A percentile compares a stretch with the other conserved stretches of the same genome.
Conservation (phyloP, 2,113 vertebrate genomes). For the Natator depressus region DNA sequence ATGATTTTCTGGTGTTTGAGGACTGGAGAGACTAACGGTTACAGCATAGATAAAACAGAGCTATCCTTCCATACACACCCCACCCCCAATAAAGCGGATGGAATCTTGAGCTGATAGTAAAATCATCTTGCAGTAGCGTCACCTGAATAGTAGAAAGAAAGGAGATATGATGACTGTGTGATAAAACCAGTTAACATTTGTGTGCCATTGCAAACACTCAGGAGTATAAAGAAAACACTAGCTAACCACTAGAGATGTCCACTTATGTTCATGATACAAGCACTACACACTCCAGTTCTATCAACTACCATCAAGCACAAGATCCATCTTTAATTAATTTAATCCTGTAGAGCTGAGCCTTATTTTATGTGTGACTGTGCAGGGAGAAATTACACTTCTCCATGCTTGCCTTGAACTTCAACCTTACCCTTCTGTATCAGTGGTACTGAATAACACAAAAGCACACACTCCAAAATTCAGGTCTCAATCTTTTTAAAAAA, state of each 20-base stretch:
- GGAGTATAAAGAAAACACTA: slow-evolving; percentile 73
- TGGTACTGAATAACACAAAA: slow-evolving; percentile 75
- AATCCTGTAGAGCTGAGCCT: slow-evolving; percentile 73
- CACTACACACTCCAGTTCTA: slow-evolving; percentile 75
- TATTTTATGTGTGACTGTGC: slow-evolving; percentile 74
- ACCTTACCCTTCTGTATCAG: slow-evolving; percentile 70
- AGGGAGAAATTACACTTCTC: slow-evolving; percentile 74
- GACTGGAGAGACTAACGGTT: slow-evolving; percentile 28
- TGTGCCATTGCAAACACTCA: slow-evolving; percentile 69
- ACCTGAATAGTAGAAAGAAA: slow-evolving; percentile 65
- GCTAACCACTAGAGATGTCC: slow-evolving; percentile 75
- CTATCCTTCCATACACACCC: slow-evolving; percentile 21
- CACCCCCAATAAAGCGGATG: slow-evolving; percentile 60
- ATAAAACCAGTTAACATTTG: slow-evolving; percentile 74
- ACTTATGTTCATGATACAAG: slow-evolving; percentile 75
- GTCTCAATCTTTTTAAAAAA: background rate
- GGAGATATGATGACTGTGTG: slow-evolving; percentile 65
- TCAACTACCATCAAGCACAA: slow-evolving; percentile 73
- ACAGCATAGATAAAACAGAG: slow-evolving; percentile 56
- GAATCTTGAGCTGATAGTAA: slow-evolving; percentile 62
- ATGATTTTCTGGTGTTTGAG: background rate
- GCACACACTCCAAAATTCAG: slow-evolving; percentile 62
- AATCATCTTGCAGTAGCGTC: slow-evolving; percentile 54
- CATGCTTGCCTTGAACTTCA: slow-evolving; percentile 76
- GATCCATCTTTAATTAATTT: slow-evolving; percentile 78